A percentile compares a stretch with the other conserved stretches of the same genome.
Conservation (phyloP, 2,888 invertebrate genomes). For the Syrista parreyssii region DNA sequence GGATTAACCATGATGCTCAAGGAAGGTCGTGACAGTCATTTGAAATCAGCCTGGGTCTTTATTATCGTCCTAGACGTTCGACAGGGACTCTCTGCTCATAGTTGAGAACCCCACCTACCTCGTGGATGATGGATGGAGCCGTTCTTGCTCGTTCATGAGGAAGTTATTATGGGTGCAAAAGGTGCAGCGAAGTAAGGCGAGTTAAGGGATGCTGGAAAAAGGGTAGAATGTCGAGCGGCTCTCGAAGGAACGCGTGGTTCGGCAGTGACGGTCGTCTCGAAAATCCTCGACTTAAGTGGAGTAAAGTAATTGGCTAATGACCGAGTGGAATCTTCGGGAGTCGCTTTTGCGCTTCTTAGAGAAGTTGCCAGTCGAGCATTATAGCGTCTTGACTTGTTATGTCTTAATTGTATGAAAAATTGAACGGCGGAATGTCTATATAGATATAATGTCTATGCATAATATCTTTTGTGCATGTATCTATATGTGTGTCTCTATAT, state of each 20-base stretch:
- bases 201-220: constrained; percentile 21
- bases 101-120: constrained; percentile 25
- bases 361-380: not conserved
- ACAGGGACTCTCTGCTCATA: not conserved
- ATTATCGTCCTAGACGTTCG: not conserved
- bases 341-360: not conserved
- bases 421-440: not conserved
- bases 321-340: constrained; percentile 26
- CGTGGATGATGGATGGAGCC: constrained; percentile 50
- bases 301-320: constrained; percentile 43
- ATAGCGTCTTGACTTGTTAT: not conserved
- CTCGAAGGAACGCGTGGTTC: constrained; percentile 28
- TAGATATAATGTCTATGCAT: not conserved
- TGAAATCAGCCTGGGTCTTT: not conserved
- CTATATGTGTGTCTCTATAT: too few species aligned
- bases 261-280: constrained; percentile 16
- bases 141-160: constrained; percentile 52
- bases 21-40: not conserved
- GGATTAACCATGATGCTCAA: not conserved
- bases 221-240: constrained; percentile 34
- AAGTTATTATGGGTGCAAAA: constrained; percentile 50
- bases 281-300: constrained; percentile 17
- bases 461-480: not conserved
- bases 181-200: constrained; percentile 20
- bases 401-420: not conserved